phyloP scores from a whole-genome alignment of 1,140 invertebrate genomes.

The fruit fly (Drosophila melanogaster) region DNA sequence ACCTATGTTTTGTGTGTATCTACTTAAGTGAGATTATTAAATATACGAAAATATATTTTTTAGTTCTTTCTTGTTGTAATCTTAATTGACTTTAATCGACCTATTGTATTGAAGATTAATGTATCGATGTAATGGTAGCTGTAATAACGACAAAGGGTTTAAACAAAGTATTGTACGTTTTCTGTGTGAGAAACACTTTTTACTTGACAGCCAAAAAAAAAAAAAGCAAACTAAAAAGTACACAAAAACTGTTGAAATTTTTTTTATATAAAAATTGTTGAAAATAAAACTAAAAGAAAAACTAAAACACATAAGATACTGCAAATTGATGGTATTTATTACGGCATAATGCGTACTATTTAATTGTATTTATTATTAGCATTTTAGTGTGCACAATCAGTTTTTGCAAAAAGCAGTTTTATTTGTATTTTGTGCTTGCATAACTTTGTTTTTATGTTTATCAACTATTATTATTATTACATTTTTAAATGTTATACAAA shows the following conservation, averaged over 20 bases:
- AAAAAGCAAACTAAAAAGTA: conserved; percentile 36
- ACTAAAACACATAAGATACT: conserved; percentile 55
- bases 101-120: conserved; percentile 58
- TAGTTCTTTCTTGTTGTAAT: conserved; percentile 76
- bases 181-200: conserved; percentile 76
- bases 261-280: conserved; percentile 82
- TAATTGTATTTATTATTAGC: conserved; percentile 80
- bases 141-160: conserved; percentile 48
- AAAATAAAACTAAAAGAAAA: conserved; percentile 19
- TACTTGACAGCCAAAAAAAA: conserved; percentile 76
- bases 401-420: conserved; percentile 45
- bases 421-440: conserved; percentile 69
- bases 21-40: conserved; percentile 80
- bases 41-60: conserved; percentile 41
- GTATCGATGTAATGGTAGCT: conserved; percentile 59
- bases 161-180: conserved; percentile 77
- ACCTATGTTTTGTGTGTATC: conserved; percentile 54
- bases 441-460: conserved; percentile 76
- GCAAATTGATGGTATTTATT: conserved; percentile 80
- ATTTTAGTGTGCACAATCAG: conserved; percentile 66
- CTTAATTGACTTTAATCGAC: conserved; percentile 56
- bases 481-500: conserved; percentile 74
- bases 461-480: conserved; percentile 74
- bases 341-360: conserved; percentile 71
- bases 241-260: conserved; percentile 72